These are phyloP conservation scores for Morelia viridis DNA, from an alignment of 2,797 vertebrate genomes.

Conservation along the genomic window DNA sequence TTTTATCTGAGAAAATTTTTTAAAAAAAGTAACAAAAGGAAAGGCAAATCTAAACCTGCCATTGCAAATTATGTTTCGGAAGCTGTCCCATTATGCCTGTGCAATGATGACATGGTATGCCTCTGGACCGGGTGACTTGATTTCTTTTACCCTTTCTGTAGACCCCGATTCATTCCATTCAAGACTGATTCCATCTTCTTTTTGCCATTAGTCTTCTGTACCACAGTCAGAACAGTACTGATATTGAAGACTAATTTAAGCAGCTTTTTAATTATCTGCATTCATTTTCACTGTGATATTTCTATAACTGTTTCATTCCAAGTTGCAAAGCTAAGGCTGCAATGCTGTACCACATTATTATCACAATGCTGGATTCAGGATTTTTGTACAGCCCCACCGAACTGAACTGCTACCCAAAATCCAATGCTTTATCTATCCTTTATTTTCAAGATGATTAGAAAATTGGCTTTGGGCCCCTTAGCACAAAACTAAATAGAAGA, in stretches of 20 bases:
- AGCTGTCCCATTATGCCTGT: neutral
- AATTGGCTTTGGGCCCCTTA: neutral
- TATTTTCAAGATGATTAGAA: slow-evolving; percentile 1
- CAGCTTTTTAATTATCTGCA: neutral
- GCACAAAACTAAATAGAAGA: neutral
- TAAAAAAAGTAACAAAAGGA: neutral
- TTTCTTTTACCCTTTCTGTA: neutral
- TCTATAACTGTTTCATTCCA: neutral
- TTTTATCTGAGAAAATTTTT: neutral
- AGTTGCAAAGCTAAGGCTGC: neutral
- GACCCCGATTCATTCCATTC: neutral
- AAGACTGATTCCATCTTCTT: neutral
- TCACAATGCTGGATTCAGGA: no score
- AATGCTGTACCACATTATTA: neutral
- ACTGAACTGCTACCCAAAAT: neutral
- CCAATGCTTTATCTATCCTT: neutral
- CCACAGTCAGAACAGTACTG: neutral
- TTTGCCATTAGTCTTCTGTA: neutral
- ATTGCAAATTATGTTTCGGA: neutral
- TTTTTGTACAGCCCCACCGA: neutral
- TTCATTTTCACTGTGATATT: neutral
- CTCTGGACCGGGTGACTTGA: neutral
- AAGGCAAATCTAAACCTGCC: neutral
- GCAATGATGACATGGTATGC: neutral
- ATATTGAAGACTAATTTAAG: neutral